Conservation (phyloP, 2,113 vertebrate species). For the Mobula hypostoma region DNA sequence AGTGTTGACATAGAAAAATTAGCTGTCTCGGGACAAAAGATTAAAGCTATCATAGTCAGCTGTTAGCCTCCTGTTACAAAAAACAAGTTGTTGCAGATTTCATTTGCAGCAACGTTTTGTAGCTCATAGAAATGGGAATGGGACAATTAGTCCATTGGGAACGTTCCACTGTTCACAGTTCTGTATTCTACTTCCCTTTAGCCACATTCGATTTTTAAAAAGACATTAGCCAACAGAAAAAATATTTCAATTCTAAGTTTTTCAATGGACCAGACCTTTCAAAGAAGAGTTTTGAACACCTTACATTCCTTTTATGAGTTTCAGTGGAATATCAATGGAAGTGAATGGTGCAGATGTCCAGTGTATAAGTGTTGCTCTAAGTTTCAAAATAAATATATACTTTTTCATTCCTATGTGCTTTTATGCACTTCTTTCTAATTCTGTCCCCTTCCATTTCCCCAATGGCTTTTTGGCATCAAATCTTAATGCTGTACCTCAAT, state of each 20-base stretch:
- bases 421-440: neutral
- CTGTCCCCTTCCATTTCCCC: neutral
- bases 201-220: neutral
- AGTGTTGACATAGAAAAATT: conserved; percentile 30
- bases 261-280: neutral
- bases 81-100: neutral
- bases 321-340: neutral
- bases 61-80: neutral
- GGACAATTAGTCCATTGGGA: neutral
- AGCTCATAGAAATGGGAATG: neutral
- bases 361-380: too few relatives aligned
- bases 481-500: neutral
- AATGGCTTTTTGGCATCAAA: neutral
- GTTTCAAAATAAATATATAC: too few relatives aligned
- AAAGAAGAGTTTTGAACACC: neutral
- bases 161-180: neutral
- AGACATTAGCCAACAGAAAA: neutral
- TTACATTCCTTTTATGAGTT: neutral
- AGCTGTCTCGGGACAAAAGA: neutral
- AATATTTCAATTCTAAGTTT: neutral
- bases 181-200: neutral
- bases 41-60: conserved; percentile 3
- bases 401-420: too few relatives aligned
- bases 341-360: too few relatives aligned
- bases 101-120: neutral